phyloP scores from a whole-genome alignment of 2,888 invertebrate genomes.

The Ellobium chinense region DNA sequence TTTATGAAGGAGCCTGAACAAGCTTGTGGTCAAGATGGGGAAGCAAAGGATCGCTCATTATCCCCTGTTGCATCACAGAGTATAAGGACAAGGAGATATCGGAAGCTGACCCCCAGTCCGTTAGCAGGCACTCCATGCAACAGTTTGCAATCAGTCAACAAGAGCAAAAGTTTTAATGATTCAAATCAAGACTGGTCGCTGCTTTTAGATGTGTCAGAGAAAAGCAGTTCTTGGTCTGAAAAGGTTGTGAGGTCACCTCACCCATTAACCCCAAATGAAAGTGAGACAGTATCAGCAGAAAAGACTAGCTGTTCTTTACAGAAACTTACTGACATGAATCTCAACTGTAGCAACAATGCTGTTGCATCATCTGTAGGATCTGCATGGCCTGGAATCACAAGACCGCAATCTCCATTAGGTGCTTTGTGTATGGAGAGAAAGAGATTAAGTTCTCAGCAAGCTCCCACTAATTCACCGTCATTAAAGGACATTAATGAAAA shows the following conservation, averaged over 20 bases:
- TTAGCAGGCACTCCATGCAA: background rate
- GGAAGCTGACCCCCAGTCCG: background rate
- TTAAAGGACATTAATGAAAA: too few species aligned
- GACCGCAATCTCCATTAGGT: too few species aligned
- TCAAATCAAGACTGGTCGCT: background rate
- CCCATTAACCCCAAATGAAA: background rate
- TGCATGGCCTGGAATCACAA: too few species aligned
- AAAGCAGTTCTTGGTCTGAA: background rate
- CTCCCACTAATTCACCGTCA: too few species aligned
- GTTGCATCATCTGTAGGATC: background rate
- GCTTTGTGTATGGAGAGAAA: too few species aligned
- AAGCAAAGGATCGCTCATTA: too few species aligned
- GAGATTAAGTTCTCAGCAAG: too few species aligned
- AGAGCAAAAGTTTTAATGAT: background rate
- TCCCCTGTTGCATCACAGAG: too few species aligned
- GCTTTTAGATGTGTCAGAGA: background rate
- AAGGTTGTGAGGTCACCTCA: background rate
- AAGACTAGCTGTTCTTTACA: conserved; percentile 2
- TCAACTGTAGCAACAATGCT: background rate
- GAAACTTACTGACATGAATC: background rate
- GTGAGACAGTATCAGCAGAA: background rate
- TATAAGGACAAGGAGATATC: background rate
- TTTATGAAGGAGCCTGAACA: too few species aligned
- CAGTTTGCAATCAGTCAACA: background rate
- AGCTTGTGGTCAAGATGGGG: too few species aligned